Percentiles rank a stretch among this genome's conserved stretches.
These are phyloP conservation scores for Podocnemis expansa DNA, from an alignment of 2,113 vertebrate species.

Conservation along the genomic window DNA sequence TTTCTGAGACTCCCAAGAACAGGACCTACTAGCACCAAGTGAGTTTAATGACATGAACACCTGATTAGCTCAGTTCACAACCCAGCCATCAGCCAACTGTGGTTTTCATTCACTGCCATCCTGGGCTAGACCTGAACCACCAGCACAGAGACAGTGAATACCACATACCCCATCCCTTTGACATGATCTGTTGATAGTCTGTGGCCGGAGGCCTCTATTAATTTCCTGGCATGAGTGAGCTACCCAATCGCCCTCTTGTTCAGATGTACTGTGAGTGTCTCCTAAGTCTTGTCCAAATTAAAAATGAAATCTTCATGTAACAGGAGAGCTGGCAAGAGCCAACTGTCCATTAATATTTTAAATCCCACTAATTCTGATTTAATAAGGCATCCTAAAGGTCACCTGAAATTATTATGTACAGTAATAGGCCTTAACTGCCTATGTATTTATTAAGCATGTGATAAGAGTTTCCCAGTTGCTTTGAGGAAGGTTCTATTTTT, in stretches of 20 bases:
- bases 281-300: conserved; percentile 13
- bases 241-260: background rate
- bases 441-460: background rate
- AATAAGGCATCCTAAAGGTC: background rate
- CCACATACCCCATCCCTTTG: conserved; percentile 65
- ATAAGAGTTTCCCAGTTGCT: background rate
- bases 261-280: conserved; percentile 53
- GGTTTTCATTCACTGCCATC: conserved; percentile 61
- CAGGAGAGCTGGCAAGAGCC: background rate
- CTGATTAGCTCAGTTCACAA: conserved; percentile 10
- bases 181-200: conserved; percentile 55
- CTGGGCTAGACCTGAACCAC: conserved; percentile 48
- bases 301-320: conserved; percentile 19
- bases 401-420: background rate
- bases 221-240: background rate
- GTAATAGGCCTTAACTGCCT: background rate
- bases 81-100: conserved; percentile 37
- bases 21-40: background rate
- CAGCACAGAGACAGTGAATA: conserved; percentile 57
- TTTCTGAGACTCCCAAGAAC: background rate
- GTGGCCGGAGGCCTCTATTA: conserved; percentile 67
- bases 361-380: conserved; percentile 36
- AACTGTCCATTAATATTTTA: conserved; percentile 24
- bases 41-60: background rate
- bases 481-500: rapidly evolving